These are phyloP conservation scores for Mythimna impura DNA, from an alignment of 2,888 invertebrate genomes.

Conservation along the genomic window DNA sequence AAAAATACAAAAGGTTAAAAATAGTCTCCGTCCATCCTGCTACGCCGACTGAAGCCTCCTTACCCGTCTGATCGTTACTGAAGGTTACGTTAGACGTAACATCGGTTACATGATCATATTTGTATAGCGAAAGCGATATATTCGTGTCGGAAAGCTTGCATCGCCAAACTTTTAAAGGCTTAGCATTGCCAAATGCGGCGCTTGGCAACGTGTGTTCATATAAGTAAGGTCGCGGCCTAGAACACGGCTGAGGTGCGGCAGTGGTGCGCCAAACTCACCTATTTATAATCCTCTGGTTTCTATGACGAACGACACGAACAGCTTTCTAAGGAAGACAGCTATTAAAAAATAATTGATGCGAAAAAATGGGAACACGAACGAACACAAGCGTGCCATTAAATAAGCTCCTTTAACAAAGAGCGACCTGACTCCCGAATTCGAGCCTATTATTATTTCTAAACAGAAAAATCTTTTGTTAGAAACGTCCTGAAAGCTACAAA, in stretches of 20 bases:
- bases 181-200: slow-evolving; percentile 59
- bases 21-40: not conserved
- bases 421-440: slow-evolving; percentile 55
- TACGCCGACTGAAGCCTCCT: not conserved
- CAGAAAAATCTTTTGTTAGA: slow-evolving; percentile 52
- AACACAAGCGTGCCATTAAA: slow-evolving; percentile 56
- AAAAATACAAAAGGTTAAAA: too few species aligned
- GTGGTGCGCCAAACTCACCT: slow-evolving; percentile 61
- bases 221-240: slow-evolving; percentile 65
- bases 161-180: slow-evolving; percentile 56
- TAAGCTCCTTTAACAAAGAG: slow-evolving; percentile 58
- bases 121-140: slow-evolving; percentile 27
- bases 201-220: slow-evolving; percentile 55
- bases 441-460: slow-evolving; percentile 57
- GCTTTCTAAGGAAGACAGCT: slow-evolving; percentile 49
- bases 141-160: slow-evolving; percentile 45
- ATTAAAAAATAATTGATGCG: slow-evolving; percentile 58
- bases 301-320: slow-evolving; percentile 43
- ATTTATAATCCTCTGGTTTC: slow-evolving; percentile 50
- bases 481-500: slow-evolving; percentile 36
- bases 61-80: slow-evolving; percentile 5
- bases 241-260: slow-evolving; percentile 62
- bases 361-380: slow-evolving; percentile 49
- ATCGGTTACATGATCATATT: slow-evolving; percentile 30
- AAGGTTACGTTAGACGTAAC: slow-evolving; percentile 18